Conservation (phyloP, 2,888 invertebrate species). For the Drosophila koepferae region DNA sequence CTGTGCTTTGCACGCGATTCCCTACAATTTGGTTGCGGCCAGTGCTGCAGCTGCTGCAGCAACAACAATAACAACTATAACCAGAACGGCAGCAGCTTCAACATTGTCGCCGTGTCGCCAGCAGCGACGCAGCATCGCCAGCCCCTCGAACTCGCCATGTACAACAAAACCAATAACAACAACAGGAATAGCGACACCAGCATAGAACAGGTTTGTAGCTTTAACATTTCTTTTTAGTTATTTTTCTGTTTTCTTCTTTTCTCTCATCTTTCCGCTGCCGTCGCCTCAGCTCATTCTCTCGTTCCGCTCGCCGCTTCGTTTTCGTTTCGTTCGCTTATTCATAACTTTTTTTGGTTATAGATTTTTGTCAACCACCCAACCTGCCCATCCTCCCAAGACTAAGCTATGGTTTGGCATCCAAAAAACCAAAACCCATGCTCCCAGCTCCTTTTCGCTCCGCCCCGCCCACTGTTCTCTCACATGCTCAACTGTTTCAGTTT, state of each 20-base stretch:
- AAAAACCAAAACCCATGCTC: neutral
- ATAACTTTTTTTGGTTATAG: constrained; percentile 77
- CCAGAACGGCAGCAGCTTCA: constrained; percentile 50
- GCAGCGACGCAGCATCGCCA: constrained; percentile 66
- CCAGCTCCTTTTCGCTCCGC: neutral
- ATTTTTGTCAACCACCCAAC: constrained; percentile 68
- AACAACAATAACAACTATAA: constrained; percentile 25
- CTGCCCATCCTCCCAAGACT: constrained; percentile 6
- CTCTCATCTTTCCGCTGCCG: constrained; percentile 19
- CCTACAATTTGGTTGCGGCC: constrained; percentile 54
- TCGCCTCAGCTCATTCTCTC: constrained; percentile 16
- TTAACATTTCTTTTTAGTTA: constrained; percentile 42
- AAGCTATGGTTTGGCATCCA: constrained; percentile 30
- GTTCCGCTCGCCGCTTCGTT: constrained; percentile 52
- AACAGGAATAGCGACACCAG: constrained; percentile 44
- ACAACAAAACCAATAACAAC: constrained; percentile 40
- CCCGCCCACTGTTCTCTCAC: constrained; percentile 36
- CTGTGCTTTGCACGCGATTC: constrained; percentile 70
- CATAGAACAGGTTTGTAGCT: constrained; percentile 74
- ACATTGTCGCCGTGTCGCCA: constrained; percentile 68
- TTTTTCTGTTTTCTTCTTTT: constrained; percentile 12
- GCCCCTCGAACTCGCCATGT: constrained; percentile 62
- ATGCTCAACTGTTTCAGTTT: constrained; percentile 77
- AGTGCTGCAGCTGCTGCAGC: constrained; percentile 31
- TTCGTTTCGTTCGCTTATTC: constrained; percentile 70